Percentiles rank a stretch among this genome's conserved stretches.
Evolutionary conservation across 2,113 vertebrate species (phyloP).

Genomic region (Antechinus stuartii): DNA sequence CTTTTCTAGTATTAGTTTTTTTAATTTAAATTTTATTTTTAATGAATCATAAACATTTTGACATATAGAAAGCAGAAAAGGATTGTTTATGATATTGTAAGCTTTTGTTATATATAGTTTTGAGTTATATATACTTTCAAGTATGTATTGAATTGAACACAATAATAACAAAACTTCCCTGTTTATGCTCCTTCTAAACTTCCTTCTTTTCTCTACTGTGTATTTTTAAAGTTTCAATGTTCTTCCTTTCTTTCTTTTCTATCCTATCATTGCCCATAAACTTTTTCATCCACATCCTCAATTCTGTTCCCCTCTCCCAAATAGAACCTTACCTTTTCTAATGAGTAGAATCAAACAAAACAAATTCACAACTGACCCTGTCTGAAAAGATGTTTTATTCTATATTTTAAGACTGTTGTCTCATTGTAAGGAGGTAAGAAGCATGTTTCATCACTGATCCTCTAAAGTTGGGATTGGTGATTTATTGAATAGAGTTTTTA

Average conservation of each 20-base stretch:
- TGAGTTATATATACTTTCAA: not conserved
- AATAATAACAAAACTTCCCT: not conserved
- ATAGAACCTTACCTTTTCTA: not conserved
- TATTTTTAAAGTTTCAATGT: not conserved
- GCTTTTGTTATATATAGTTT: not conserved
- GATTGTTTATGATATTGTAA: not conserved
- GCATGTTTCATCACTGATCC: not conserved
- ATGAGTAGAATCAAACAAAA: not conserved
- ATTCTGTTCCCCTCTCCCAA: not conserved
- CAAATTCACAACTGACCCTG: not conserved
- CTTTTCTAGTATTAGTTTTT: constrained; percentile 62
- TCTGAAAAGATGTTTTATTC: not conserved
- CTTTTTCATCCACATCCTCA: not conserved
- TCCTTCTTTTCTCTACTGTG: not conserved
- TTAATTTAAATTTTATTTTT: not conserved
- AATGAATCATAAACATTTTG: not conserved
- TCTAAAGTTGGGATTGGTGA: no score
- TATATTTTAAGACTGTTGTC: not conserved
- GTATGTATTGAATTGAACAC: not conserved
- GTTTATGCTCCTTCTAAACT: not conserved
- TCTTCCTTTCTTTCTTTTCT: not conserved
- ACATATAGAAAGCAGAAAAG: not conserved
- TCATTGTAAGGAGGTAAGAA: not conserved
- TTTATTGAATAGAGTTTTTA: no score
- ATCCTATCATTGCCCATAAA: not conserved